Evolutionary conservation across 2,797 vertebrate species (phyloP).

Genomic region (Thunnus albacares): DNA sequence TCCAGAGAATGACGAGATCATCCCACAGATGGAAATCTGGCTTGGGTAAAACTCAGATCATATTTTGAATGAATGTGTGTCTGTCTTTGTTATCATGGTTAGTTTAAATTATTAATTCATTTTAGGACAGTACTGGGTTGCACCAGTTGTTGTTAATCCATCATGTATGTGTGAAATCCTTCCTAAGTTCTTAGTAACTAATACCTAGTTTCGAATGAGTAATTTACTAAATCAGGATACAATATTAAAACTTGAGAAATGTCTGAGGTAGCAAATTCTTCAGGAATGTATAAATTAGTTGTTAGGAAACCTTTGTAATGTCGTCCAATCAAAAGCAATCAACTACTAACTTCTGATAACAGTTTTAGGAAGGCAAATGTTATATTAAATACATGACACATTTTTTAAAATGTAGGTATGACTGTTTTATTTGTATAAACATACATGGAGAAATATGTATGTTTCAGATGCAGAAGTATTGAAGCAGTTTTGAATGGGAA

Average conservation of each 20-base stretch:
- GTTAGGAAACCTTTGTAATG: not conserved
- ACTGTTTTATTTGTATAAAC: too few relatives aligned
- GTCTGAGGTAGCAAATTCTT: not conserved
- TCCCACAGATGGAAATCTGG: constrained; percentile 43
- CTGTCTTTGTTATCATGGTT: not conserved
- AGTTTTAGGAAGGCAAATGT: too few relatives aligned
- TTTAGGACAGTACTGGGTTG: not conserved
- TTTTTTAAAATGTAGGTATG: too few relatives aligned
- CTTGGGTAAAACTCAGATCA: constrained; percentile 72
- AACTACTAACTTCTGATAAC: too few relatives aligned
- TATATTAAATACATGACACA: too few relatives aligned
- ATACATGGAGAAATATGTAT: too few relatives aligned
- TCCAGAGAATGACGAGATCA: constrained; percentile 71
- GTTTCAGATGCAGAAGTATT: too few relatives aligned
- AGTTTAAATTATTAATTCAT: not conserved
- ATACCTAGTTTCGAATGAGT: too few relatives aligned
- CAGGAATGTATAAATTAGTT: not conserved
- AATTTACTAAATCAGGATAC: not conserved
- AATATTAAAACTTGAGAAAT: not conserved
- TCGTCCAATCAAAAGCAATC: not conserved
- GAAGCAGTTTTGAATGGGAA: too few relatives aligned
- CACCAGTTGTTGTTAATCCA: not conserved
- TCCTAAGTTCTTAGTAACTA: too few relatives aligned
- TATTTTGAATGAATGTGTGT: not conserved
- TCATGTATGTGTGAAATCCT: too few relatives aligned